phyloP scores from a whole-genome alignment of 2,113 vertebrate species.

The Rhinogobius similis region DNA sequence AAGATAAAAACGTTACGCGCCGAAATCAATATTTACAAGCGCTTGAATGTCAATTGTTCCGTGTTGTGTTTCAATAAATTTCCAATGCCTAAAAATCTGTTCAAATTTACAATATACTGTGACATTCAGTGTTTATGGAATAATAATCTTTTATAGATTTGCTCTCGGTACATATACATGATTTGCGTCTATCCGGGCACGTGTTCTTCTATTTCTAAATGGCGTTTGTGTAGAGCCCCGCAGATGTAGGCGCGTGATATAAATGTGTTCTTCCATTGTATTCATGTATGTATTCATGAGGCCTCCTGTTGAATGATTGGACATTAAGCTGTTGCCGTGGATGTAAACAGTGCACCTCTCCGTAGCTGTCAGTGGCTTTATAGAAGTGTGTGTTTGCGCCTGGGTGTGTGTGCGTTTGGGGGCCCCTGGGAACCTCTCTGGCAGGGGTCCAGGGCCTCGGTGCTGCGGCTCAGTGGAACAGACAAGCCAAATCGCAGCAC shows the following conservation, averaged over 20 bases:
- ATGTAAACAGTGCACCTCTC: conserved; percentile 63
- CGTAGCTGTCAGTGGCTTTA: conserved; percentile 43
- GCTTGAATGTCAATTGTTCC: background rate
- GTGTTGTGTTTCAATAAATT: conserved; percentile 1
- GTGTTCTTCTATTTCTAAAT: background rate
- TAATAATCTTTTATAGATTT: background rate
- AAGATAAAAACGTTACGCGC: background rate
- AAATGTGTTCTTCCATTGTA: background rate
- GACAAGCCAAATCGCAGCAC: conserved; percentile 90
- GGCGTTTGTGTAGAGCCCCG: background rate
- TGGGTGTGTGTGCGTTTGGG: conserved; percentile 47
- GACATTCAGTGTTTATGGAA: background rate
- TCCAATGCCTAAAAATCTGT: background rate
- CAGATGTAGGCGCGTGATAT: background rate
- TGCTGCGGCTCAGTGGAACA: conserved; percentile 85
- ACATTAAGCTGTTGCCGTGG: conserved; percentile 38
- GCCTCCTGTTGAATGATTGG: conserved; percentile 18
- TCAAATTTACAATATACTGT: conserved; percentile 1
- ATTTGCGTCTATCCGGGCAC: background rate
- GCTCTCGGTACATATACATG: background rate
- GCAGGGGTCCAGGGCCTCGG: conserved; percentile 83
- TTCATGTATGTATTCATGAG: background rate
- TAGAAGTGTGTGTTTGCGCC: conserved; percentile 13
- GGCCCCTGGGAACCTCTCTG: conserved; percentile 59
- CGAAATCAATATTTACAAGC: background rate